Conservation (phyloP, 2,797 vertebrate species). For the Brachyalestes nurse region DNA sequence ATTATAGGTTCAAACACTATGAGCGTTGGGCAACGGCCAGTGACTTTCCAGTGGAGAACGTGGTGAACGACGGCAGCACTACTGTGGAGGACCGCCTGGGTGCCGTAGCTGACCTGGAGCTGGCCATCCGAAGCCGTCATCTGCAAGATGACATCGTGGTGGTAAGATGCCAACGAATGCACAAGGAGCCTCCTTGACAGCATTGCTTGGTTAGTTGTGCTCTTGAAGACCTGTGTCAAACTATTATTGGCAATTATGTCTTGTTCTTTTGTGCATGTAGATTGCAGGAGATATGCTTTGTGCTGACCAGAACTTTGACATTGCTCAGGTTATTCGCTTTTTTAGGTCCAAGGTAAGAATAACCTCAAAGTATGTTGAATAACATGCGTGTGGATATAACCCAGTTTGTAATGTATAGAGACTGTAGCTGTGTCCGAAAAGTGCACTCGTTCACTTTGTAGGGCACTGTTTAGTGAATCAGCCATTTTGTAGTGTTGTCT, state of each 20-base stretch:
- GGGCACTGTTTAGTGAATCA: too few relatives aligned
- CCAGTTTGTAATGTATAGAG: too few relatives aligned
- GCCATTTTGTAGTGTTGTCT: too few relatives aligned
- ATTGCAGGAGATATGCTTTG: constrained; percentile 87
- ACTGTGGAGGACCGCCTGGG: constrained; percentile 78
- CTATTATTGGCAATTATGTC: background rate
- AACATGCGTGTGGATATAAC: too few relatives aligned
- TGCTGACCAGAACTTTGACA: constrained; percentile 85
- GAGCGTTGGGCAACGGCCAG: constrained; percentile 88
- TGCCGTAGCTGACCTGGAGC: constrained; percentile 81
- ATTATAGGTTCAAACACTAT: constrained; percentile 81
- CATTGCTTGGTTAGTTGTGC: background rate
- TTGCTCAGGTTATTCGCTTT: constrained; percentile 83
- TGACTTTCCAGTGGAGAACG: constrained; percentile 82
- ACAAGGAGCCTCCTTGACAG: too few relatives aligned
- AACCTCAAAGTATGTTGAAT: too few relatives aligned
- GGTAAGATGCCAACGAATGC: constrained; percentile 64
- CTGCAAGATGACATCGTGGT: constrained; percentile 82
- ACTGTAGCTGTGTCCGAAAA: too few relatives aligned
- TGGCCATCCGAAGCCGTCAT: constrained; percentile 79
- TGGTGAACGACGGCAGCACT: constrained; percentile 85
- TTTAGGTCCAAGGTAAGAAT: constrained; percentile 81
- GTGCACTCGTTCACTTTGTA: too few relatives aligned
- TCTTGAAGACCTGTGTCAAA: background rate
- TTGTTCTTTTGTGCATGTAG: constrained; percentile 60